Percentiles rank a stretch among this genome's conserved stretches.
phyloP scores from a whole-genome alignment of 23 tunicate genomes.

The Ciona savignyi region DNA sequence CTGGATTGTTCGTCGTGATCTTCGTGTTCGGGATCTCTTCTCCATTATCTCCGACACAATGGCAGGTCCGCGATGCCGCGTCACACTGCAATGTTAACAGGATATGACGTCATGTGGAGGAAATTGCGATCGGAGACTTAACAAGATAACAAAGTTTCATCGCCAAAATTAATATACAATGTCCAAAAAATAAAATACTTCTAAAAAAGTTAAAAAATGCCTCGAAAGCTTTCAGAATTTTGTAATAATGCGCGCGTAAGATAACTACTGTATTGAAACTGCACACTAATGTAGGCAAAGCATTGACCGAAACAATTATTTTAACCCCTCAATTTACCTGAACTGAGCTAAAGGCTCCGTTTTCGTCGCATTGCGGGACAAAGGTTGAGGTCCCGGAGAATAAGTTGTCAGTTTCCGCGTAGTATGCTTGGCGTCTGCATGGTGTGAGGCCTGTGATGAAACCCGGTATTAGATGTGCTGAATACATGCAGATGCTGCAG shows the following conservation, averaged over 20 bases:
- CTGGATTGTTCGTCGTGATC: conserved; percentile 25
- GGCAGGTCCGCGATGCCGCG: conserved; percentile 23
- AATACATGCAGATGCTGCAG: too few relatives aligned
- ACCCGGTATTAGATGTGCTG: too few relatives aligned
- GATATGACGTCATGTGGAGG: neutral
- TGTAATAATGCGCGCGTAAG: too few relatives aligned
- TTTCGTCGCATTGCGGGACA: conserved; percentile 55
- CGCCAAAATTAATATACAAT: neutral
- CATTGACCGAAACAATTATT: too few relatives aligned
- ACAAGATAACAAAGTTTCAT: too few relatives aligned
- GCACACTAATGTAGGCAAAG: too few relatives aligned
- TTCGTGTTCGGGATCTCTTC: conserved; percentile 46
- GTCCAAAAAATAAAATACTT: too few relatives aligned
- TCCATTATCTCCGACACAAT: conserved; percentile 70
- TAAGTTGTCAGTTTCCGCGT: conserved; percentile 64
- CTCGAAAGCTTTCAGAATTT: neutral
- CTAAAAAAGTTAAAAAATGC: too few relatives aligned
- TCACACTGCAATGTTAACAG: conserved; percentile 62
- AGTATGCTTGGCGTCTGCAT: conserved; percentile 64
- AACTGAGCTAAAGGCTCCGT: conserved; percentile 45
- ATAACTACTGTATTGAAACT: too few relatives aligned
- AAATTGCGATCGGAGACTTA: too few relatives aligned
- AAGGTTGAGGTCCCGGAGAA: conserved; percentile 35
- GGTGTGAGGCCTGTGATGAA: conserved; percentile 58
- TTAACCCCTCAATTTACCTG: conserved; percentile 59